Conservation (phyloP, 2,113 vertebrate species). For the Falco punctatus region DNA sequence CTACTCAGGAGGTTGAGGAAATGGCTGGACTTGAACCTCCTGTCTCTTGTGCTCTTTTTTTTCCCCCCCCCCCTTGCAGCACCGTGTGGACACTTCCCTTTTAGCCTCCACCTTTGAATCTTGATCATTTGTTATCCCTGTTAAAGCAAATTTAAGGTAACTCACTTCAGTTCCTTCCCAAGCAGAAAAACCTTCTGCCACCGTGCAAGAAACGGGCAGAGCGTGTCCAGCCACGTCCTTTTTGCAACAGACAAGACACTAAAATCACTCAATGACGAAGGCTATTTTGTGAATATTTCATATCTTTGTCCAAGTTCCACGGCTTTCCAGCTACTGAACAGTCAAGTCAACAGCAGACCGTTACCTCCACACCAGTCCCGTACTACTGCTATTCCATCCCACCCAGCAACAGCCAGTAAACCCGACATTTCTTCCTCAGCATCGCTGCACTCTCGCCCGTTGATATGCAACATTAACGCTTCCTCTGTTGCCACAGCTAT, state of each 20-base stretch:
- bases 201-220: background rate
- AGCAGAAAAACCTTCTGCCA: background rate
- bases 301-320: background rate
- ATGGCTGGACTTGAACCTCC: background rate
- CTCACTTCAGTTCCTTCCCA: fast-evolving
- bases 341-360: background rate
- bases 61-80: background rate
- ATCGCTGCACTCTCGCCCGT: fast-evolving
- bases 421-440: background rate
- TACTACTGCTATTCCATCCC: background rate
- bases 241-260: background rate
- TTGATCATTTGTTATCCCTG: background rate
- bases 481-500: background rate
- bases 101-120: background rate
- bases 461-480: fast-evolving
- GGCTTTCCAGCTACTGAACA: background rate
- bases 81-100: background rate
- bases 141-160: background rate
- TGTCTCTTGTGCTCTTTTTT: background rate
- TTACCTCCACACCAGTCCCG: fast-evolving
- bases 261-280: background rate
- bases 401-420: background rate
- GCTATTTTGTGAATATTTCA: background rate
- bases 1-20: background rate
- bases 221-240: background rate